These are phyloP conservation scores for Atherinosoma microstoma DNA, from an alignment of 2,797 vertebrate genomes.

Conservation along the genomic window DNA sequence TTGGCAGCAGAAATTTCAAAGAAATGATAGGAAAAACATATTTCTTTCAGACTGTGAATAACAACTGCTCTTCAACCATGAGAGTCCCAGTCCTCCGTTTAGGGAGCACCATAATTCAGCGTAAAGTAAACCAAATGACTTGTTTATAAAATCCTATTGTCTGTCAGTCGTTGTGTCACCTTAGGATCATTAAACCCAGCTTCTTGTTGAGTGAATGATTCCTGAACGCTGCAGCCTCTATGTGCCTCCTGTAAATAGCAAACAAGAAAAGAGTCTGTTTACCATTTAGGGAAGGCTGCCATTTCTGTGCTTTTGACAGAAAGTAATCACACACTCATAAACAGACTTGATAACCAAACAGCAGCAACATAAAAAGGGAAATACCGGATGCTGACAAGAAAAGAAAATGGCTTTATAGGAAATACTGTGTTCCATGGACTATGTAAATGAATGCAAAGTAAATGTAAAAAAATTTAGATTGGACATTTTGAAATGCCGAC, in stretches of 20 bases:
- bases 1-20: neutral
- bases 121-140: constrained; percentile 50
- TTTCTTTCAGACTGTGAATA: constrained; percentile 24
- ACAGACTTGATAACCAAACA: constrained; percentile 17
- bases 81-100: constrained; percentile 28
- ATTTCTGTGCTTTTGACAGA: constrained; percentile 21
- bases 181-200: constrained; percentile 41
- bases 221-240: constrained; percentile 7
- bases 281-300: constrained; percentile 15
- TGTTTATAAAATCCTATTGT: constrained; percentile 54
- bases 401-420: constrained; percentile 38
- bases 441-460: constrained; percentile 63
- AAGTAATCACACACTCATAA: constrained; percentile 17
- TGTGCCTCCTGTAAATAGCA: constrained; percentile 23
- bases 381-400: constrained; percentile 28
- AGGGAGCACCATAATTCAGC: constrained; percentile 52
- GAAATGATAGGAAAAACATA: neutral
- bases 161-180: constrained; percentile 42
- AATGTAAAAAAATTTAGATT: constrained; percentile 49
- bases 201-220: constrained; percentile 30
- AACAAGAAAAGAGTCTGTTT: constrained; percentile 36
- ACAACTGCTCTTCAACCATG: constrained; percentile 36
- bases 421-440: constrained; percentile 39
- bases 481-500: constrained; percentile 66
- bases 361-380: constrained; percentile 4